These are phyloP conservation scores for Lysandra coridon DNA, from an alignment of 2,888 invertebrate species.

Conservation along the genomic window DNA sequence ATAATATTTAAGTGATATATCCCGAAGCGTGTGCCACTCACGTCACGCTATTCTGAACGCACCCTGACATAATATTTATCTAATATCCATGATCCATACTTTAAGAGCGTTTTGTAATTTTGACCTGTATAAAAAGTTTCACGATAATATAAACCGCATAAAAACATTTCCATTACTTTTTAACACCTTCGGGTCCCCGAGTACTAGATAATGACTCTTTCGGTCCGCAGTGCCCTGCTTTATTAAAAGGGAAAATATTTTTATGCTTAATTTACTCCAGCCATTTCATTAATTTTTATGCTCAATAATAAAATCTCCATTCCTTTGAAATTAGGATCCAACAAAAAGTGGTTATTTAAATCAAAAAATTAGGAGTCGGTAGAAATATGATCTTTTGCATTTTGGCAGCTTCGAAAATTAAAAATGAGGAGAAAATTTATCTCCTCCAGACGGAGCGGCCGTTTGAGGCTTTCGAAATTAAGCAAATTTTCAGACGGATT, in stretches of 20 bases:
- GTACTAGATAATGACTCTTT: not conserved
- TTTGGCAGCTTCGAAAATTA: constrained; percentile 9
- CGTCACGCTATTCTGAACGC: no score
- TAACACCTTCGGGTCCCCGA: constrained; percentile 14
- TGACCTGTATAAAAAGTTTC: not conserved
- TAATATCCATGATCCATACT: not conserved
- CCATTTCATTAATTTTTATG: constrained; percentile 40
- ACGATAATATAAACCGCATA: constrained; percentile 1
- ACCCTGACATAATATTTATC: not conserved
- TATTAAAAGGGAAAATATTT: constrained; percentile 43
- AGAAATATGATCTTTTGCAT: constrained; percentile 13
- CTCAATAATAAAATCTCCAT: constrained; percentile 30
- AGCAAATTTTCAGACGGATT: constrained; percentile 1
- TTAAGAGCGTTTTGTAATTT: not conserved
- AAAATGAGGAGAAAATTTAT: not conserved
- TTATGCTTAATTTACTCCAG: constrained; percentile 47
- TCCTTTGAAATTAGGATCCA: constrained; percentile 22
- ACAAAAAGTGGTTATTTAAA: constrained; percentile 22
- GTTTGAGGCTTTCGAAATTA: not conserved
- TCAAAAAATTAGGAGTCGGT: constrained; percentile 19
- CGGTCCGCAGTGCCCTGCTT: constrained; percentile 35
- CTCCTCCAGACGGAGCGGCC: not conserved
- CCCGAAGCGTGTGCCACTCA: no score
- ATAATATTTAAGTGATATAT: no score
- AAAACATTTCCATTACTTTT: constrained; percentile 17